Percentiles rank a stretch among this genome's conserved stretches.
phyloP scores from a whole-genome alignment of 2,113 vertebrate species.

The Dinomys branickii region DNA sequence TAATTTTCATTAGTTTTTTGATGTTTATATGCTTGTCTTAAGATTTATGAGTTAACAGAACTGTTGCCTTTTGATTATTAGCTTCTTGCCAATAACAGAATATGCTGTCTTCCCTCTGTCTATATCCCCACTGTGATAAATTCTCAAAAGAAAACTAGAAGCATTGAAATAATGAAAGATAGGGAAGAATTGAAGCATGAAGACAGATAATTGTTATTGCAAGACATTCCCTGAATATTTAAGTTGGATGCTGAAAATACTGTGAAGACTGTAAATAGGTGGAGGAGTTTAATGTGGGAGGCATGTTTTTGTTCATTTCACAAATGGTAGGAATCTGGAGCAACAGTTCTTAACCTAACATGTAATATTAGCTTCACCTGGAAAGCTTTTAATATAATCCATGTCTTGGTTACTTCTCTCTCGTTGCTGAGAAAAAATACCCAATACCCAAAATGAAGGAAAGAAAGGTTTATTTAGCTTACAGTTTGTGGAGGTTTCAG shows the following conservation, averaged over 20 bases:
- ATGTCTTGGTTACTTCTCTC: no score
- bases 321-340: background rate
- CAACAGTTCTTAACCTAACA: background rate
- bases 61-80: background rate
- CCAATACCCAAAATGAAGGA: no score
- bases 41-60: background rate
- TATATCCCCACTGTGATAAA: background rate
- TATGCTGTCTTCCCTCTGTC: background rate
- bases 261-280: background rate
- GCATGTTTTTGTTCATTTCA: background rate
- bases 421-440: no score
- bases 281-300: background rate
- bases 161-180: background rate
- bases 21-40: background rate
- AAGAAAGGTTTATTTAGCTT: no score
- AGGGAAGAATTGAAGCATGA: background rate
- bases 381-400: background rate
- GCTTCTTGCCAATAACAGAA: background rate
- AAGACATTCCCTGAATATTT: background rate
- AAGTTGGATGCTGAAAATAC: background rate
- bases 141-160: background rate
- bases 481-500: no score
- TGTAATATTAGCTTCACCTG: background rate
- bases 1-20: slow-evolving; percentile 9
- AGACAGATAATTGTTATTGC: background rate